Evolutionary conservation across 2,797 vertebrate species (phyloP).

Genomic region (Sphaeramia orbicularis): DNA sequence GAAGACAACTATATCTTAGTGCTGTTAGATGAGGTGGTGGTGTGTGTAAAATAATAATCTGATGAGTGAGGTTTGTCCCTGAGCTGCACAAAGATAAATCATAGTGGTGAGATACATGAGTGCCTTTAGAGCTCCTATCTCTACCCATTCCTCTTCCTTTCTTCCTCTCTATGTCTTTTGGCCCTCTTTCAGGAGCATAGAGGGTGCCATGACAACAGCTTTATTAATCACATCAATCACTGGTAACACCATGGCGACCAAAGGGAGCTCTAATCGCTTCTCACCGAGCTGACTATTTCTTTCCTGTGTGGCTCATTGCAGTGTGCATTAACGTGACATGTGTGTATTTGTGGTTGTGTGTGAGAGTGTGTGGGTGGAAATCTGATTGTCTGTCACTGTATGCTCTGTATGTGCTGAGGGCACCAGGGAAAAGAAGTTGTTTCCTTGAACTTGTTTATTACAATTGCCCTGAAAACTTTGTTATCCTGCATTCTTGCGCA

Average conservation of each 20-base stretch:
- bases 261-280: slow-evolving; percentile 79
- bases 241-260: slow-evolving; percentile 73
- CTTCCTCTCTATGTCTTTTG: slow-evolving; percentile 49
- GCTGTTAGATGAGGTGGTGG: slow-evolving; percentile 39
- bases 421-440: slow-evolving; percentile 44
- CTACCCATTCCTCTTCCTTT: slow-evolving; percentile 36
- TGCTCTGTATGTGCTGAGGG: slow-evolving; percentile 37
- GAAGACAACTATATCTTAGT: slow-evolving; percentile 32
- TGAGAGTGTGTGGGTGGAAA: slow-evolving; percentile 46
- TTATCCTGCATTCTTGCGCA: slow-evolving; percentile 40
- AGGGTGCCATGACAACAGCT: slow-evolving; percentile 79
- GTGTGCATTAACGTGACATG: slow-evolving; percentile 68
- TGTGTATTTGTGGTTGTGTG: slow-evolving; percentile 41
- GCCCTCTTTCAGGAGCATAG: slow-evolving; percentile 67
- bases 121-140: slow-evolving; percentile 56
- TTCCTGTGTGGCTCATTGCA: slow-evolving; percentile 71
- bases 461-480: slow-evolving; percentile 54
- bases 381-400: slow-evolving; percentile 62
- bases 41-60: slow-evolving; percentile 67
- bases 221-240: slow-evolving; percentile 90
- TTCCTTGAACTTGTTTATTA: slow-evolving; percentile 68
- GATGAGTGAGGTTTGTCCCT: slow-evolving; percentile 61
- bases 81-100: slow-evolving; percentile 63
- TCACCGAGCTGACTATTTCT: slow-evolving; percentile 71
- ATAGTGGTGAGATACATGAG: slow-evolving; percentile 54